Conservation (phyloP, 2,113 vertebrate species). For the Aix galericulata region DNA sequence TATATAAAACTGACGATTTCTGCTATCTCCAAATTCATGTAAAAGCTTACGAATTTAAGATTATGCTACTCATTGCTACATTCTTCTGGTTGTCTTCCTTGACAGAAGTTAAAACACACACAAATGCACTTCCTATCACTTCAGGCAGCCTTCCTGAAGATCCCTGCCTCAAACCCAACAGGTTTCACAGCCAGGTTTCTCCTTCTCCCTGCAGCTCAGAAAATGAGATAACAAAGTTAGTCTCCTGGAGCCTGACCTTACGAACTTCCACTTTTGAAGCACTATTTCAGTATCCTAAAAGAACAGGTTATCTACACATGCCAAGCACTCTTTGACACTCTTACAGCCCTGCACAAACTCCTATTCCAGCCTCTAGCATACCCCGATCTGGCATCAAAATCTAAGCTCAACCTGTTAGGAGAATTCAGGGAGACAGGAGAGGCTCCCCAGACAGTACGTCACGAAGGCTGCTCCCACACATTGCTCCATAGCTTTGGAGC, state of each 20-base stretch:
- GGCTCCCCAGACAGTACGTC: neutral
- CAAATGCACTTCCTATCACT: neutral
- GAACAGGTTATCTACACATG: neutral
- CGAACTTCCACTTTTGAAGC: neutral
- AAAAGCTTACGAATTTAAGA: neutral
- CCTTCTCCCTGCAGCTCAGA: neutral
- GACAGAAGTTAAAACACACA: neutral
- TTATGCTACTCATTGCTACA: neutral
- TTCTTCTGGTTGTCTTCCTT: neutral
- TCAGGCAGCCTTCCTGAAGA: neutral
- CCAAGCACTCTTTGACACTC: neutral
- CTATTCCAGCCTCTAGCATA: neutral
- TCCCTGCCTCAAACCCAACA: neutral
- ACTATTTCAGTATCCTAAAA: neutral
- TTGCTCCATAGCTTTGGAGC: neutral
- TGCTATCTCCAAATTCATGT: neutral
- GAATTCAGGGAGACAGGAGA: neutral
- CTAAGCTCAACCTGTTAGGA: neutral
- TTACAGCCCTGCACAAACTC: neutral
- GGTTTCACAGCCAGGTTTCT: neutral
- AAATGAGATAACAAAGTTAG: neutral
- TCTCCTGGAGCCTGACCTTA: rapidly evolving
- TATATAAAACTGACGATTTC: neutral
- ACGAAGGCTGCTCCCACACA: neutral
- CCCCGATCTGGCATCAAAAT: neutral